Percentiles rank a stretch among this genome's conserved stretches.
Evolutionary conservation across 2,113 vertebrate species (phyloP).

Genomic region (Clarias macrocephalus): DNA sequence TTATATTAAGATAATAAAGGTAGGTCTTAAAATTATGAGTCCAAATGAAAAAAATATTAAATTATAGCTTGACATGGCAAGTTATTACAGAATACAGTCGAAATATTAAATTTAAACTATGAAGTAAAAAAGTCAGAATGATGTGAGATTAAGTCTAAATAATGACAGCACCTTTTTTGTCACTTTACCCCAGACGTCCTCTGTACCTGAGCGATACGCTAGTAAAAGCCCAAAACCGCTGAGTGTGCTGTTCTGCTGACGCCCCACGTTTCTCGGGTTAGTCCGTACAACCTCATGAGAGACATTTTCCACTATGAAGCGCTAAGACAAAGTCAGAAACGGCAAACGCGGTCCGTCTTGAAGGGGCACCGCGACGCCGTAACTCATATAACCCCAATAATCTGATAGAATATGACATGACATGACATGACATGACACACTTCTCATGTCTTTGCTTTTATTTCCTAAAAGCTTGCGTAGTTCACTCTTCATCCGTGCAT

Average conservation of each 20-base stretch:
- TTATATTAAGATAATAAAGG: neutral
- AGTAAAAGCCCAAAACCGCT: neutral
- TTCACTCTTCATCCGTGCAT: neutral
- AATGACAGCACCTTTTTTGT: neutral
- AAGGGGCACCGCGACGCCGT: conserved; percentile 32
- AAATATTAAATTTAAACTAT: neutral
- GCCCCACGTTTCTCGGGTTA: conserved; percentile 36
- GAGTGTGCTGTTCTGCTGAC: conserved; percentile 43
- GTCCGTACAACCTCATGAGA: conserved; percentile 26
- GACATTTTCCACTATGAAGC: conserved; percentile 54
- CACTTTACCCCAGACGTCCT: neutral
- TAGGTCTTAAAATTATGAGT: neutral
- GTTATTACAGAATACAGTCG: neutral
- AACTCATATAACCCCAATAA: conserved; percentile 24
- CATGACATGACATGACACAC: too few relatives aligned
- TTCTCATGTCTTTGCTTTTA: too few relatives aligned
- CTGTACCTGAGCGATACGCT: neutral
- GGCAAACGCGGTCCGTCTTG: conserved; percentile 29
- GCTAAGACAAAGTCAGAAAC: conserved; percentile 30
- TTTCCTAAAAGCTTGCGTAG: neutral
- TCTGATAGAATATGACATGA: conserved; percentile 41
- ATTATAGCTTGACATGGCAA: neutral
- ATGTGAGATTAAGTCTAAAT: neutral
- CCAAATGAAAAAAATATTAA: neutral
- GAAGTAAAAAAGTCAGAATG: neutral